phyloP scores from a whole-genome alignment of 2,113 vertebrate species.

The Podarcis cretensis region DNA sequence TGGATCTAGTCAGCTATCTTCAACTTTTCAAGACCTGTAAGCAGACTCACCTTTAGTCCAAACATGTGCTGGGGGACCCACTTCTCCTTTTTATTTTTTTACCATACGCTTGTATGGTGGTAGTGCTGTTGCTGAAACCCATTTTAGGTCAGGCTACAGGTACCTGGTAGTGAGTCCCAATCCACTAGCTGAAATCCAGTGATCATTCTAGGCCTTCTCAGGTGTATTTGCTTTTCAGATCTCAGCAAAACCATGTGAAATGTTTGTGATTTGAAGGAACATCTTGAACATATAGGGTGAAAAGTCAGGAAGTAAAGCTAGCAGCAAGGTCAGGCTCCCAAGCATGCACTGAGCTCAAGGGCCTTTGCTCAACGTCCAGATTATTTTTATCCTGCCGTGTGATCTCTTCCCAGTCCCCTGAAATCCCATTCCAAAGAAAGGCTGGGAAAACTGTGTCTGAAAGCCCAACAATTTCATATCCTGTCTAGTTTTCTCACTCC shows the following conservation, averaged over 20 bases:
- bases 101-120: background rate
- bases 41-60: background rate
- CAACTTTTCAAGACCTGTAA: background rate
- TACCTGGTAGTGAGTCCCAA: background rate
- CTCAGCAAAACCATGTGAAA: conserved; percentile 1
- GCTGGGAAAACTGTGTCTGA: conserved; percentile 14
- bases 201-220: background rate
- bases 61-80: background rate
- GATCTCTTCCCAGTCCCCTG: background rate
- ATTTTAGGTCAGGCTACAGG: background rate
- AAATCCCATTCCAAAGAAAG: conserved; percentile 20
- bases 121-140: background rate
- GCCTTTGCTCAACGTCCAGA: background rate
- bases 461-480: conserved; percentile 14
- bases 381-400: conserved; percentile 6
- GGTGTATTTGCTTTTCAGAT: background rate
- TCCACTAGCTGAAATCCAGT: background rate
- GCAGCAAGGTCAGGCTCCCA: conserved; percentile 11
- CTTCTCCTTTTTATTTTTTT: background rate
- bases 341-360: background rate
- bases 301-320: conserved; percentile 9
- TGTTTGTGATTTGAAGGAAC: conserved; percentile 10
- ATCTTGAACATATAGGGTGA: background rate
- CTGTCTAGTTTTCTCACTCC: conserved; percentile 16
- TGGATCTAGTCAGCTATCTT: background rate